Conservation (phyloP, 2,113 vertebrate genomes). For the Mola mola region DNA sequence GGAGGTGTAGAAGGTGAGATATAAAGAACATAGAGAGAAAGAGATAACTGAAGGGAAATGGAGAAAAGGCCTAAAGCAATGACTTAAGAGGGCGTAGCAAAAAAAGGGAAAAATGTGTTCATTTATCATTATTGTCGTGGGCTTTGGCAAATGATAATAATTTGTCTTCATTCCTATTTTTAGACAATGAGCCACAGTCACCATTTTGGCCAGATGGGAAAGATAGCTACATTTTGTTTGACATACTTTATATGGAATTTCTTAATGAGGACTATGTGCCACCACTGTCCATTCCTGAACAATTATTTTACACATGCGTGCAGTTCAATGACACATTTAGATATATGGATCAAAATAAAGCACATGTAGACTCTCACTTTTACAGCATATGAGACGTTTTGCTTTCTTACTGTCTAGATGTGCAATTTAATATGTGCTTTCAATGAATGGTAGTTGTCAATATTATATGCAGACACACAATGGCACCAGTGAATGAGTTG, state of each 20-base stretch:
- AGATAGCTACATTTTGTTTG: conserved; percentile 83
- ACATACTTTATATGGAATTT: conserved; percentile 66
- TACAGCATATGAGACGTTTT: background rate
- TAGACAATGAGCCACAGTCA: conserved; percentile 99
- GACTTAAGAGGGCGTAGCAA: conserved; percentile 93
- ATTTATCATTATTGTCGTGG: conserved; percentile 99
- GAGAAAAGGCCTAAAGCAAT: conserved; percentile 95
- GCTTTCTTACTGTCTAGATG: background rate
- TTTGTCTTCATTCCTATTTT: conserved; percentile 99
- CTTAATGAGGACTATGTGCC: conserved; percentile 82
- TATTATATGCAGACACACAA: background rate
- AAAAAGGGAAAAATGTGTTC: conserved; percentile 91
- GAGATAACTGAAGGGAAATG: conserved; percentile 50
- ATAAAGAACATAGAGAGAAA: conserved; percentile 34
- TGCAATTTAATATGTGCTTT: background rate
- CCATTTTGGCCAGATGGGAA: conserved; percentile 97
- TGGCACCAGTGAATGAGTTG: background rate
- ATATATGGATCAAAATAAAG: conserved; percentile 48
- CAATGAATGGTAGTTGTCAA: background rate
- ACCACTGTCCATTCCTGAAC: conserved; percentile 31
- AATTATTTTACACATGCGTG: conserved; percentile 52
- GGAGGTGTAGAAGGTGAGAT: conserved; percentile 46
- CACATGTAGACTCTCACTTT: background rate
- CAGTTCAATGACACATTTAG: conserved; percentile 65
- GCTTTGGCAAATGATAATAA: conserved; percentile 99